Conservation (phyloP, 2,888 invertebrate genomes). For the Trichopoda pennipes region DNA sequence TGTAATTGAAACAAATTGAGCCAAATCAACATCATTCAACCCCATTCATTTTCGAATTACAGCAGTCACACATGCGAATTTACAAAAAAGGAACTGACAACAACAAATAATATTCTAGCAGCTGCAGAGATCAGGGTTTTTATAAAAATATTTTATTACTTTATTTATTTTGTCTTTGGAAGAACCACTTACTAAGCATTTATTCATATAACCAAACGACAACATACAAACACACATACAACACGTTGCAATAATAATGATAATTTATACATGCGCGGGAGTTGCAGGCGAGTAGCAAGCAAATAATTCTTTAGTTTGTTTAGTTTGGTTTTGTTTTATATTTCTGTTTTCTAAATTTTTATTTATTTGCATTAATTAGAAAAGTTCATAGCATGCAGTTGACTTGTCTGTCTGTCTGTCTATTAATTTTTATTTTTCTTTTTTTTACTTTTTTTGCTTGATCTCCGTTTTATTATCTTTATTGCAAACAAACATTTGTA, state of each 20-base stretch:
- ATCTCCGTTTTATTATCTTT: constrained; percentile 46
- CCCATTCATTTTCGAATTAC: constrained; percentile 51
- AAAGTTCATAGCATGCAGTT: constrained; percentile 67
- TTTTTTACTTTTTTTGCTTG: constrained; percentile 25
- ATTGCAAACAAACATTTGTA: constrained; percentile 51
- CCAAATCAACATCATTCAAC: constrained; percentile 64
- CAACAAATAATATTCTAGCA: constrained; percentile 45
- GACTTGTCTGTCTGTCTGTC: too few species aligned
- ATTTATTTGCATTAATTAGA: constrained; percentile 68
- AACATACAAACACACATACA: constrained; percentile 1
- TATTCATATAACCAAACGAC: constrained; percentile 32
- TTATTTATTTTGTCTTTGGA: constrained; percentile 30
- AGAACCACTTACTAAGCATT: constrained; percentile 53
- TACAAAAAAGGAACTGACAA: constrained; percentile 12
- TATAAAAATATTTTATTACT: not conserved
- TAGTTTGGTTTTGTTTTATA: constrained; percentile 12
- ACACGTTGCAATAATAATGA: constrained; percentile 37
- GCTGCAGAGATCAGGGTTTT: constrained; percentile 60
- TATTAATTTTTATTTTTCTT: too few species aligned
- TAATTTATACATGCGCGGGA: constrained; percentile 58
- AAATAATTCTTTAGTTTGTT: constrained; percentile 16
- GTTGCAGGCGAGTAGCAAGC: constrained; percentile 47
- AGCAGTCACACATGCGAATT: constrained; percentile 34
- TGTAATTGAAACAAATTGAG: constrained; percentile 74
- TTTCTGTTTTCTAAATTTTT: constrained; percentile 34